Base-by-base conservation (phyloP, 2,797 vertebrate species). In the Lutjanus argentimaculatus region DNA sequence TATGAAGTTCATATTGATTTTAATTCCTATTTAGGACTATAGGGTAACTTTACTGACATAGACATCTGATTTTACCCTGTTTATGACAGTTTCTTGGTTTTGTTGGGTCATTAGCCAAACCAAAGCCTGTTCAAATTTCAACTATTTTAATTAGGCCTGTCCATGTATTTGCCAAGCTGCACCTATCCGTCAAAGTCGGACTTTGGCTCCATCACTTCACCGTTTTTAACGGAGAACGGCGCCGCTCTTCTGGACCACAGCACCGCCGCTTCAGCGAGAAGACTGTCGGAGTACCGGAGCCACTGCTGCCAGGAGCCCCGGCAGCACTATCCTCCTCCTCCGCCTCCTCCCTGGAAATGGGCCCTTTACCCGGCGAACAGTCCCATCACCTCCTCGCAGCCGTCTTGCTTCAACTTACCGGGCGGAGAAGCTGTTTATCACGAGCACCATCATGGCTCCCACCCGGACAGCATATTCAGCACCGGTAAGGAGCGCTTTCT, bases 91-190 rank as follows among this genome's bases (percentile, higher is more conserved):
- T 30, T 42, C 3, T 10, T 68, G 68, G 15, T 6, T 6, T 30
- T n/a, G 53, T 2, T 22, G 19, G 25, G 4, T 58, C 56, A 56
- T 43, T 13, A 19, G n/a, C n/a, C 16, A 48, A 43, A 25, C 17
- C 5, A 14, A 17, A 40, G 6, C 17, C 19, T 52, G 55, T 62
- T 63, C 8, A 17, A 0, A 19, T 48, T 36, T 8, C 0, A 45
- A 30, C 10, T 40, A 14, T 30, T 46, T 25, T 0, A 52, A 63
- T 42, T 22, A 16, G 25, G 25, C 25, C 25, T 30, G 14, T 65
- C 58, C 61, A 90, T 89, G 89, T 91, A 90, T 89, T 88, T 85
- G 45, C 80, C 85, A 11, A 83, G 66, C 80, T 84, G 86, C 75
- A 65, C 65, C 7, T 80, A 45, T 46, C 25, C 75, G 56, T 71